Evolutionary conservation across 1,140 invertebrate species (phyloP), one percentile per base, ranked within the genome.

Genomic region (Drosophila ironensis): DNA sequence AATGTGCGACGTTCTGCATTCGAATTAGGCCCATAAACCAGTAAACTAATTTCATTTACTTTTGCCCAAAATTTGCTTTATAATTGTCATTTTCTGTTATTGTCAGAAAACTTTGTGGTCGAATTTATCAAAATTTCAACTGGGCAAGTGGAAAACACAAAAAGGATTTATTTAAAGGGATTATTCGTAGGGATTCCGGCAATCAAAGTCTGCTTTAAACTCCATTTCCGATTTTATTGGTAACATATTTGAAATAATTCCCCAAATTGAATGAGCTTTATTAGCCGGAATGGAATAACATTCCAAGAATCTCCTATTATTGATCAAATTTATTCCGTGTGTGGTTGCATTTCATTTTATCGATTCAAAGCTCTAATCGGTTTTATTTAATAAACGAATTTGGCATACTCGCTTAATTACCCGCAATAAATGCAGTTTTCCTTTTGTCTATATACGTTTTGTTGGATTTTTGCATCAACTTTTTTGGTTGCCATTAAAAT

Each of bases 21-120:
- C 25, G 30, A 72, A 64, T 63, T 72, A 45, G 37, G 40, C 12
- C 25, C 46, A 71, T 71, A 71, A 68, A 68, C 53, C 53, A 52
- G 52, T 67, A 44, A 67, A 73, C 42, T 73, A 73, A 74, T 74
- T 74, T 69, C 50, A 74, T 69, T 74, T 56, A 69, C 63, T 69
- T 52, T 45, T 46, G 35, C 37, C 53, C 54, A 35, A 35, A 73
- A 73, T 52, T 68, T 54, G 14, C 51, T 45, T 56, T 69, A 38
- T 59, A 70, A 80, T 74, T 80, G 75, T 37, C 52, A 48, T 41
- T 47, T 56, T 27, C 41, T 54, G 61, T 61, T 57, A 48, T 66
- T 61, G 42, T 46, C 40, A 45, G 12, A 37, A 51, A 54, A 69
- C 46, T 63, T 73, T 73, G 75, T 50, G 48, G 75, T 60, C 7